Conservation (phyloP, 2,888 invertebrate genomes). For the Eupithecia abbreviata region DNA sequence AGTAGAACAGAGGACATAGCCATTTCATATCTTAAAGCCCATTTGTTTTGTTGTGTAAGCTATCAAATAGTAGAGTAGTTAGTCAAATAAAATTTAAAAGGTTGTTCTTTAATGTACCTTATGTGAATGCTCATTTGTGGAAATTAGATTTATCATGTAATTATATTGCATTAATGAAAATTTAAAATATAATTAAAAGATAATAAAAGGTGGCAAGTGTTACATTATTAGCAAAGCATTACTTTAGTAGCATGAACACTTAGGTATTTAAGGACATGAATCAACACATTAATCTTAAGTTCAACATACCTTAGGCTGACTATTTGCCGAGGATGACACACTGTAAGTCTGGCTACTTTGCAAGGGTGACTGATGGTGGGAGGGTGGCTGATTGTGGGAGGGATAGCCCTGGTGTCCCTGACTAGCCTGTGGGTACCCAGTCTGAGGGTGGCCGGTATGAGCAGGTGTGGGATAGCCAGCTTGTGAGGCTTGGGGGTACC, state of each 20-base stretch:
- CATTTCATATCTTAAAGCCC: background rate
- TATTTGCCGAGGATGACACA: slow-evolving; percentile 59
- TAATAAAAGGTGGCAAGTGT: background rate
- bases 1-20: background rate
- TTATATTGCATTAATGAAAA: background rate
- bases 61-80: background rate
- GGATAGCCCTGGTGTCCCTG: slow-evolving; percentile 60
- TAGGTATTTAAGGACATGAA: background rate
- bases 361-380: slow-evolving; percentile 53
- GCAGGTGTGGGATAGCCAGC: slow-evolving; percentile 46
- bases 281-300: slow-evolving; percentile 30
- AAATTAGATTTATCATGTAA: background rate
- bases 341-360: slow-evolving; percentile 62
- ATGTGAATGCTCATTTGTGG: background rate
- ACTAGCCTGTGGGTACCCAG: slow-evolving; percentile 36
- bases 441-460: slow-evolving; percentile 47
- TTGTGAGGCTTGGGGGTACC: slow-evolving; percentile 55
- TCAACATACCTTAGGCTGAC: slow-evolving; percentile 67
- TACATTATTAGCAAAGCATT: background rate
- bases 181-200: background rate
- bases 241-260: background rate
- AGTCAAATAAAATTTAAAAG: too few relatives aligned
- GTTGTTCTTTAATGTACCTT: too few relatives aligned
- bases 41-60: background rate
- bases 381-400: slow-evolving; percentile 52